These are phyloP conservation scores for Poecile atricapillus DNA, from an alignment of 2,113 vertebrate species.

Conservation along the genomic window DNA sequence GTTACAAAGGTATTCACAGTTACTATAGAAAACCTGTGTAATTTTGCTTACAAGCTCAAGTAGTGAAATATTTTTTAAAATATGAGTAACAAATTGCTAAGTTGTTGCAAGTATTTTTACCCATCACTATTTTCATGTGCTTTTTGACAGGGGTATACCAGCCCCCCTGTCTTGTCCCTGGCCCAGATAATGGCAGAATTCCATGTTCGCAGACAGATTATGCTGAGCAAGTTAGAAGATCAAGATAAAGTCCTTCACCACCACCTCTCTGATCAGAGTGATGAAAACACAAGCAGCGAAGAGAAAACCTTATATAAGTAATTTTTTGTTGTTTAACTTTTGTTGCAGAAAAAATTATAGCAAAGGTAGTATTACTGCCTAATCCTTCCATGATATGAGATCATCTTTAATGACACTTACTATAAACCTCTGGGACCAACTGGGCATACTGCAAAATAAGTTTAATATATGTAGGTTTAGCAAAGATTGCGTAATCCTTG, in stretches of 20 bases:
- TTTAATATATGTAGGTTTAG: neutral
- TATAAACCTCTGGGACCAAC: neutral
- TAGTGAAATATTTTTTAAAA: neutral
- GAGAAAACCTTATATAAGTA: constrained; percentile 71
- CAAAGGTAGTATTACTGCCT: neutral
- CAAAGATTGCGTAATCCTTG: neutral
- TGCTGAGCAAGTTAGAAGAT: constrained; percentile 81
- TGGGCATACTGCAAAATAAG: neutral
- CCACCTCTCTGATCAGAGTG: constrained; percentile 70
- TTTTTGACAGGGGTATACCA: constrained; percentile 77
- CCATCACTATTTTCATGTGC: neutral
- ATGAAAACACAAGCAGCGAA: constrained; percentile 58
- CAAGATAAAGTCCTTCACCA: constrained; percentile 82
- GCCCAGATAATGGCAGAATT: constrained; percentile 84
- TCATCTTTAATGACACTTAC: neutral
- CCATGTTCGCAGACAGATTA: constrained; percentile 79
- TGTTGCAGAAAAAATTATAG: neutral
- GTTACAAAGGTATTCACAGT: neutral
- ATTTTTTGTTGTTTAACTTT: neutral
- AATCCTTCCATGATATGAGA: neutral
- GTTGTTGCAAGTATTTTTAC: neutral
- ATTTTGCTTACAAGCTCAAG: neutral
- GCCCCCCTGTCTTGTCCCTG: constrained; percentile 73
- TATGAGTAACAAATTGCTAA: neutral
- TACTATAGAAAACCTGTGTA: neutral